Conservation (phyloP, 2,888 invertebrate genomes). For the Cylloceria caligata region DNA sequence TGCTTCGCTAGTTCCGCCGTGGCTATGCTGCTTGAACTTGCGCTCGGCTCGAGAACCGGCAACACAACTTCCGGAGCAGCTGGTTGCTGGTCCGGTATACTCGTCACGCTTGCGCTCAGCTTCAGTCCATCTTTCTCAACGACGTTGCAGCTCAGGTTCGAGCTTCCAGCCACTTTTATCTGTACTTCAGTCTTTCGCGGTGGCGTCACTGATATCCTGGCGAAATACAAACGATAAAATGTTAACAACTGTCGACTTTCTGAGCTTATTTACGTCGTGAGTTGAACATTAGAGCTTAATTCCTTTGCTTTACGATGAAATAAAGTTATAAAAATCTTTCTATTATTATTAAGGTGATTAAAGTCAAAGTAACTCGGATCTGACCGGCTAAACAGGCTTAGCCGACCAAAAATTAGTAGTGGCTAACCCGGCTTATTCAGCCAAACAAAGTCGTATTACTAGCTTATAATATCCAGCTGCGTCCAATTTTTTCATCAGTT, state of each 20-base stretch:
- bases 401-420: too few relatives aligned
- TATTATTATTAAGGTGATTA: too few relatives aligned
- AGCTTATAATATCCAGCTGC: too few relatives aligned
- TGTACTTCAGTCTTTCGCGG: conserved; percentile 73
- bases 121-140: conserved; percentile 73
- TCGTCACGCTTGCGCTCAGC: conserved; percentile 77
- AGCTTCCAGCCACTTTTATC: conserved; percentile 68
- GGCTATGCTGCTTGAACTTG: conserved; percentile 76
- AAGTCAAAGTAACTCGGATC: too few relatives aligned
- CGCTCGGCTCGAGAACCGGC: conserved; percentile 81
- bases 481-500: not conserved
- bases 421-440: too few relatives aligned
- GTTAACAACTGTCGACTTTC: not conserved
- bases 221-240: not conserved
- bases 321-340: too few relatives aligned
- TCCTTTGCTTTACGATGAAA: too few relatives aligned
- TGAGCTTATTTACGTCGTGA: not conserved
- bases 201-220: conserved; percentile 73
- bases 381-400: too few relatives aligned
- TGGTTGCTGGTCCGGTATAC: conserved; percentile 84
- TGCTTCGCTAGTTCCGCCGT: conserved; percentile 71
- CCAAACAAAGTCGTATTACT: too few relatives aligned
- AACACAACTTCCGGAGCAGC: conserved; percentile 85
- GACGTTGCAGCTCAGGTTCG: conserved; percentile 57
- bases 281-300: not conserved